These are phyloP conservation scores for Caranx ignobilis DNA, from an alignment of 2,113 vertebrate genomes.

Conservation along the genomic window DNA sequence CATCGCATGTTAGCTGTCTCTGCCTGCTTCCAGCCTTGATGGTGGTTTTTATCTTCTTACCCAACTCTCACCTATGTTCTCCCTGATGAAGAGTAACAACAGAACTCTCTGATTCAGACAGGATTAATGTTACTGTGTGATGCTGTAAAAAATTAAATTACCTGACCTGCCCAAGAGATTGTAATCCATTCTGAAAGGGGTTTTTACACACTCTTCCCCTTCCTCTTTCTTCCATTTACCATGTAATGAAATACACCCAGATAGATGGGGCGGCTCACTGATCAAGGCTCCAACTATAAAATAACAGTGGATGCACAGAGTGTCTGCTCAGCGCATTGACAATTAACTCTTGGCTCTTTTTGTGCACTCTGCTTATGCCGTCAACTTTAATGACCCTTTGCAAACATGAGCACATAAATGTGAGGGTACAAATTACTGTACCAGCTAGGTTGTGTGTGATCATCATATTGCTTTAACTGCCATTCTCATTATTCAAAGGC, in stretches of 20 bases:
- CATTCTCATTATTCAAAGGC: not conserved
- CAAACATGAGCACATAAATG: conserved; percentile 35
- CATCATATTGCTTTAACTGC: conserved; percentile 14
- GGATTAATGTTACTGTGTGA: not conserved
- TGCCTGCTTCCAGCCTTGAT: not conserved
- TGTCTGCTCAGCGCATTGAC: conserved; percentile 50
- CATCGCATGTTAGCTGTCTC: not conserved
- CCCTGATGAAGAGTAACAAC: not conserved
- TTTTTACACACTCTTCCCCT: conserved; percentile 8
- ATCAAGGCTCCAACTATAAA: conserved; percentile 28
- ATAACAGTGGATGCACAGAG: conserved; percentile 19
- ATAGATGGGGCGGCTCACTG: conserved; percentile 17
- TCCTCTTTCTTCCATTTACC: conserved; percentile 25
- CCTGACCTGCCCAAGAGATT: conserved; percentile 22
- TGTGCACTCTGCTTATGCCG: not conserved
- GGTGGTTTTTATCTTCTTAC: not conserved
- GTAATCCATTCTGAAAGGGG: conserved; percentile 14
- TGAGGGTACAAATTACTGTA: not conserved
- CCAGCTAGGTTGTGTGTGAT: not conserved
- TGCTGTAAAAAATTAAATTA: conserved; percentile 25
- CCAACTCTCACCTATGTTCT: not conserved
- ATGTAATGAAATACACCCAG: conserved; percentile 31
- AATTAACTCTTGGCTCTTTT: conserved; percentile 19
- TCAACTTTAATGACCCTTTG: conserved; percentile 40
- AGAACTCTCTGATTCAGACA: not conserved